These are phyloP conservation scores for Trachelus stipa DNA, from an alignment of 2,888 invertebrate species.

Conservation along the genomic window DNA sequence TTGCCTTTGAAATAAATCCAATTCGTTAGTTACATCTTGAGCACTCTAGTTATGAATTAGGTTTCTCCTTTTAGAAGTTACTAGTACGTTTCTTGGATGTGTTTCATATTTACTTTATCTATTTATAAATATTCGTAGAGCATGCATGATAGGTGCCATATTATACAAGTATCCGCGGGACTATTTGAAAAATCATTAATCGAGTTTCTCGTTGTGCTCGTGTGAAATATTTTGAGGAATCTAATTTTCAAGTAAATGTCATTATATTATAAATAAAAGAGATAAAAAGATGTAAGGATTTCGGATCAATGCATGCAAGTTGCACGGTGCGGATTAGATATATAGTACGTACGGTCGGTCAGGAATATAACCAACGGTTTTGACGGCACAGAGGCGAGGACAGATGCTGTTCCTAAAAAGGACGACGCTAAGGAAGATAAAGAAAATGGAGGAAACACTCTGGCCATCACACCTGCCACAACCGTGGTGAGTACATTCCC, in stretches of 20 bases:
- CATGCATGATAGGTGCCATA: background rate
- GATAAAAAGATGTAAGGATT: background rate
- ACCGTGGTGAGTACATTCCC: conserved; percentile 56
- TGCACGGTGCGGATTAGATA: conserved; percentile 41
- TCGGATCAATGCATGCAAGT: conserved; percentile 39
- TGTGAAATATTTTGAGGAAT: background rate
- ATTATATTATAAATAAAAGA: background rate
- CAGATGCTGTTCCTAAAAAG: conserved; percentile 58
- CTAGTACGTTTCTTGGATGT: background rate
- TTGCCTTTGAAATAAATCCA: background rate
- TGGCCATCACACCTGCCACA: conserved; percentile 50
- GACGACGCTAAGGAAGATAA: conserved; percentile 62
- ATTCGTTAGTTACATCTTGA: background rate
- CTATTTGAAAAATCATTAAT: background rate
- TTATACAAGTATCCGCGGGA: background rate
- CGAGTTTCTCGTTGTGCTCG: background rate
- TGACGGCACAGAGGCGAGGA: conserved; percentile 62
- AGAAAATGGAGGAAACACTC: conserved; percentile 59
- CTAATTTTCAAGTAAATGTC: background rate
- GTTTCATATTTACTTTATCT: background rate
- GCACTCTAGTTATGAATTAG: background rate
- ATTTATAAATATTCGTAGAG: background rate
- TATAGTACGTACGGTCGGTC: conserved; percentile 48
- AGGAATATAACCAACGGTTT: conserved; percentile 60
- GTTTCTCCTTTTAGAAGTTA: background rate